A percentile compares a stretch with the other conserved stretches of the same genome.
phyloP scores from a whole-genome alignment of 2,888 invertebrate species.

The Asteroscopus sphinx region DNA sequence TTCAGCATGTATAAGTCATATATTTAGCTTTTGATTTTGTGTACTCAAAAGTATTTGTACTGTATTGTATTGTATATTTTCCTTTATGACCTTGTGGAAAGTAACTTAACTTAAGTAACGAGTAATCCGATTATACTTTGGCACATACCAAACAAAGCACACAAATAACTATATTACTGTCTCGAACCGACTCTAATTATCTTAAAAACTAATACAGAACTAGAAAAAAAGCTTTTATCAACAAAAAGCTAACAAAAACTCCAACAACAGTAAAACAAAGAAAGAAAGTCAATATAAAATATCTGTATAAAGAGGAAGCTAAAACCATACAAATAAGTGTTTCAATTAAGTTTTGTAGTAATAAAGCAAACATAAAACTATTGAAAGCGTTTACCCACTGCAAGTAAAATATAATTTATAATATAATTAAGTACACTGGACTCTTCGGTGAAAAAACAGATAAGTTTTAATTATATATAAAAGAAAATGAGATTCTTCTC shows the following conservation, averaged over 20 bases:
- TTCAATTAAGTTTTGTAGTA: constrained; percentile 60
- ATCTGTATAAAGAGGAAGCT: constrained; percentile 43
- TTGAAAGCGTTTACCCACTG: constrained; percentile 47
- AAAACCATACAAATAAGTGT: constrained; percentile 59
- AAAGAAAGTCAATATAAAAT: constrained; percentile 29
- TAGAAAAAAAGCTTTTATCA: background rate
- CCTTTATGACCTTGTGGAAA: too few relatives aligned
- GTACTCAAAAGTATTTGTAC: too few relatives aligned
- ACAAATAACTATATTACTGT: too few relatives aligned
- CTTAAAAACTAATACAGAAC: background rate
- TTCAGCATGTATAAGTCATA: too few relatives aligned
- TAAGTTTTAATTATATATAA: constrained; percentile 58
- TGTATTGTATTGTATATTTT: too few relatives aligned
- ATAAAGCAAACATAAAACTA: constrained; percentile 63
- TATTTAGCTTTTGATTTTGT: too few relatives aligned
- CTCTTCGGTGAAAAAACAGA: constrained; percentile 43
- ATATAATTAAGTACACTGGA: constrained; percentile 62
- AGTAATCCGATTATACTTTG: too few relatives aligned
- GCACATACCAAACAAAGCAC: too few relatives aligned
- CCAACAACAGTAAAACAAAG: constrained; percentile 11
- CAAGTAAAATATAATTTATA: too few relatives aligned
- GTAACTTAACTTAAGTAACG: too few relatives aligned
- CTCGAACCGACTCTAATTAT: background rate
- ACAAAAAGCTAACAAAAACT: constrained; percentile 9
- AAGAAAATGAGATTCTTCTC: constrained; percentile 57